A percentile compares a stretch with the other conserved stretches of the same genome.
Evolutionary conservation across 2,888 invertebrate species (phyloP).

Genomic region (Dusona sp.): DNA sequence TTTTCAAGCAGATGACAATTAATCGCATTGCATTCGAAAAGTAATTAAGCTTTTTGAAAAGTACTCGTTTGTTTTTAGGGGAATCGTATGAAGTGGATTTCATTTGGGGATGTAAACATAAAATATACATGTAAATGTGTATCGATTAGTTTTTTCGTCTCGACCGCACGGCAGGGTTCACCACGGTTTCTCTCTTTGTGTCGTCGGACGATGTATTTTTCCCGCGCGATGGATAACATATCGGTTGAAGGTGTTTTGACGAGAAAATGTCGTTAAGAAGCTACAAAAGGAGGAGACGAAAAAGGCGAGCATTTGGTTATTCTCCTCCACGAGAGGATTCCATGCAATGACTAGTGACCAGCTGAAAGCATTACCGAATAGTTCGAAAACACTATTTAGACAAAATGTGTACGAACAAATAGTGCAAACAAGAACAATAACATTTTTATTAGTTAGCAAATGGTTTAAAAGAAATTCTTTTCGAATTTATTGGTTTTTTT

Average conservation of each 20-base stretch:
- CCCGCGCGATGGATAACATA: constrained; percentile 76
- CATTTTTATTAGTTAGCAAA: not conserved
- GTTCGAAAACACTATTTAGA: not conserved
- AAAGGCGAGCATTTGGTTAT: not conserved
- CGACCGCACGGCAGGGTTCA: constrained; percentile 10
- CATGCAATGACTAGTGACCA: not conserved
- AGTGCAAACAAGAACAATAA: not conserved
- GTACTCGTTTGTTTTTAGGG: not conserved
- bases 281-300: not conserved
- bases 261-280: constrained; percentile 11
- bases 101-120: not conserved
- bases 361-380: not conserved
- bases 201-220: constrained; percentile 73
- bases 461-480: not conserved
- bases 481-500: not conserved
- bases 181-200: constrained; percentile 25
- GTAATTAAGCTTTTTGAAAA: not conserved
- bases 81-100: not conserved
- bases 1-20: not conserved
- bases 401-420: not conserved
- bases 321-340: not conserved
- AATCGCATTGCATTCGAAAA: not conserved
- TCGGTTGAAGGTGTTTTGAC: constrained; percentile 66
- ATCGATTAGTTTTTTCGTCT: constrained; percentile 16
- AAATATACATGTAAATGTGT: not conserved